Conservation (phyloP, 2,888 invertebrate species). For the Hetaerina titia region DNA sequence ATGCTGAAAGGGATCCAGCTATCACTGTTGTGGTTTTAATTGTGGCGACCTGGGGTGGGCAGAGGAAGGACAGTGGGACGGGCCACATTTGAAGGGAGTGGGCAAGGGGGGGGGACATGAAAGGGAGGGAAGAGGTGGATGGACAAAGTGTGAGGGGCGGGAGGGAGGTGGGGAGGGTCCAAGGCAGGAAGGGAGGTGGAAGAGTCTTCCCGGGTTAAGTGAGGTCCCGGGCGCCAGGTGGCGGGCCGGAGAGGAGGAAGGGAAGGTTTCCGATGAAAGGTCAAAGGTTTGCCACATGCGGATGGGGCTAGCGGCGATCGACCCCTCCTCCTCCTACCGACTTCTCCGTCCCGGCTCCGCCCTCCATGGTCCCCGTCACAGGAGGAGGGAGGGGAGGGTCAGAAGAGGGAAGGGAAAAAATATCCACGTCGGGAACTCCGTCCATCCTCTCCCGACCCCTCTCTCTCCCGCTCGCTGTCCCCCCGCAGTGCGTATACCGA, state of each 20-base stretch:
- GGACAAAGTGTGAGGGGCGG: neutral
- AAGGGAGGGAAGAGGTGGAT: neutral
- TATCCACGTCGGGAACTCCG: neutral
- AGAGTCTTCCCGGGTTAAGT: neutral
- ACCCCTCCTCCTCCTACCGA: neutral
- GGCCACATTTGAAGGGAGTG: neutral
- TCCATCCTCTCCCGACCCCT: neutral
- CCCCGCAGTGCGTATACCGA: neutral
- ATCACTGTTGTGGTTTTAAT: neutral
- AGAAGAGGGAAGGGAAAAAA: neutral
- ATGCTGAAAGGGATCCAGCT: neutral
- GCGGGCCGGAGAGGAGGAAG: neutral
- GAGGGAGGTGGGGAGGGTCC: too few relatives aligned
- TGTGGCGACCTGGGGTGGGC: neutral
- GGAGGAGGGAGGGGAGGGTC: neutral
- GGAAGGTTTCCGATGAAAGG: constrained; percentile 18
- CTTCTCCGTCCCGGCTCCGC: neutral
- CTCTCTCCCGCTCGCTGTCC: neutral
- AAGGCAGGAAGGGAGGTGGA: neutral
- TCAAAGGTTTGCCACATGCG: constrained; percentile 45
- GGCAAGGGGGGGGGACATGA: neutral
- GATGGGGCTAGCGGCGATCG: neutral
- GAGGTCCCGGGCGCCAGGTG: constrained; percentile 33
- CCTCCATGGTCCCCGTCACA: neutral
- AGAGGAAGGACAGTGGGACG: too few relatives aligned